Evolutionary conservation across 2,113 vertebrate genomes (phyloP).

Genomic region (Mobula hypostoma): DNA sequence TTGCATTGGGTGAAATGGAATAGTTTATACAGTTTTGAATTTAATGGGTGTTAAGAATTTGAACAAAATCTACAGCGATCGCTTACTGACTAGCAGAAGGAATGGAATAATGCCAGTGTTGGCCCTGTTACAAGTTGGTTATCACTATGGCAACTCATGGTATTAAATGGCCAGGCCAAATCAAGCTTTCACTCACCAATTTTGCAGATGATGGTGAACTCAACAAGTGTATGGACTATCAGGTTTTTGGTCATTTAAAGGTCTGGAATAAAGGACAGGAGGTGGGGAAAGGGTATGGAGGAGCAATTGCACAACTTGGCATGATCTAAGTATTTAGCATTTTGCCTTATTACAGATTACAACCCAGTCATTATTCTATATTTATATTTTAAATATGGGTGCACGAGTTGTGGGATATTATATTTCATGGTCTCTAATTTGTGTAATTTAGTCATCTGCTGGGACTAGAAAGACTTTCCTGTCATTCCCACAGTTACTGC

Average conservation of each 20-base stretch:
- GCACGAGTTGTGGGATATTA: constrained; percentile 12
- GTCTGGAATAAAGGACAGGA: neutral
- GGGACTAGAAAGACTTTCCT: neutral
- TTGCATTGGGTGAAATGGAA: neutral
- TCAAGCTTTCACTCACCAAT: neutral
- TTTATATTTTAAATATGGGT: constrained; percentile 4
- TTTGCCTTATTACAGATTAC: neutral
- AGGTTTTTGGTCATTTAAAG: neutral
- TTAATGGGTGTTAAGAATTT: neutral
- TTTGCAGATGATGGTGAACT: neutral
- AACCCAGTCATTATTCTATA: constrained; percentile 24
- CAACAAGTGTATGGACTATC: neutral
- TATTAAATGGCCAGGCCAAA: neutral
- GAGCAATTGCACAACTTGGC: neutral
- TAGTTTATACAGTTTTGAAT: neutral
- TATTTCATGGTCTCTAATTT: constrained; percentile 15
- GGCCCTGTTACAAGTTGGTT: neutral
- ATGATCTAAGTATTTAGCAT: neutral
- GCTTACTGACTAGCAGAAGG: neutral
- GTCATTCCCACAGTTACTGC: neutral
- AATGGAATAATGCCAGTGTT: neutral
- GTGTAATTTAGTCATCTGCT: constrained; percentile 19
- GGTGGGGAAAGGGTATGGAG: too few species aligned
- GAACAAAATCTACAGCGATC: neutral
- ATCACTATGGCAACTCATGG: neutral